Evolutionary conservation across 2,888 invertebrate species (phyloP).

Genomic region (Copidosoma aretas): DNA sequence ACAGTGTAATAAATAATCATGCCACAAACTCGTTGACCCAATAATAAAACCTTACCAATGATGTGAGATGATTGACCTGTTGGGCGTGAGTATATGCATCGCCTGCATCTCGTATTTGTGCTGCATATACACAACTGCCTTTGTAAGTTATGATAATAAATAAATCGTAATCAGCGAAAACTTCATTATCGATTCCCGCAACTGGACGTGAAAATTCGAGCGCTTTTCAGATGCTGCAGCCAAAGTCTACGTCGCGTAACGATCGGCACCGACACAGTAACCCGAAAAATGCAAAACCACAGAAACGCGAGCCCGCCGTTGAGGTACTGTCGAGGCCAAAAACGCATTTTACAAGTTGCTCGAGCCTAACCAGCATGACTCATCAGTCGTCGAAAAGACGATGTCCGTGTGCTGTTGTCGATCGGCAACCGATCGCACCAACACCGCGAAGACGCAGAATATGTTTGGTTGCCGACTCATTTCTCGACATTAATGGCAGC

Average conservation of each 20-base stretch:
- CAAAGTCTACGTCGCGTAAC: background rate
- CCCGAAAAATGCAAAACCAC: background rate
- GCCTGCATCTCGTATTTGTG: conserved; percentile 47
- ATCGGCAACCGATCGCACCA: background rate
- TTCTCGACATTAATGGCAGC: conserved; percentile 18
- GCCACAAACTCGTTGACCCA: no score
- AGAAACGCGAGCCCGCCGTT: background rate
- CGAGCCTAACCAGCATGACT: background rate
- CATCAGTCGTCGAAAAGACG: background rate
- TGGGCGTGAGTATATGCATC: conserved; percentile 44
- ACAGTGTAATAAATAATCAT: background rate
- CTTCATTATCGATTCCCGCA: background rate
- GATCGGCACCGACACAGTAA: background rate
- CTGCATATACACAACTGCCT: conserved; percentile 45
- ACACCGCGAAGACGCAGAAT: conserved; percentile 6
- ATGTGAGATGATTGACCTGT: conserved; percentile 44
- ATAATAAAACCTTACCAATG: background rate
- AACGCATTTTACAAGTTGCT: background rate
- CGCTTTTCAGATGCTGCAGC: background rate
- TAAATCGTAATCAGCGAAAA: background rate
- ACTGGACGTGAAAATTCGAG: background rate
- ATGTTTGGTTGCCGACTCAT: conserved; percentile 24
- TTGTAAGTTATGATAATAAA: conserved; percentile 39
- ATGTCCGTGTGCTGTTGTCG: background rate
- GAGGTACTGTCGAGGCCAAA: background rate